These are phyloP conservation scores for Drosophila auraria DNA, from an alignment of 1,140 invertebrate genomes.

Conservation along the genomic window DNA sequence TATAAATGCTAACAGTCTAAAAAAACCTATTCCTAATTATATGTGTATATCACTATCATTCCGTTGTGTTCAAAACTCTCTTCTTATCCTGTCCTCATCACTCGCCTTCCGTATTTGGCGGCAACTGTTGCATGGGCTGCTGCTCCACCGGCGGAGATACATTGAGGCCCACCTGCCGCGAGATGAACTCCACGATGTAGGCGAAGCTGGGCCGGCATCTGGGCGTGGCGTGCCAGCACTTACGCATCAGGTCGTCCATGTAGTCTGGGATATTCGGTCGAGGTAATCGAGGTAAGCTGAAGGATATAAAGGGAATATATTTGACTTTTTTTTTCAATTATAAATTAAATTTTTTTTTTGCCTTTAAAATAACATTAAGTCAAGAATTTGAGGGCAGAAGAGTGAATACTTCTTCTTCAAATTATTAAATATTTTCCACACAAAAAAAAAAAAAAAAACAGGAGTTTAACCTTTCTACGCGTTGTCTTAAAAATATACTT, in stretches of 20 bases:
- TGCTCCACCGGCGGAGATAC: conserved; percentile 4
- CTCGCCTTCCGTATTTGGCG: conserved; percentile 24
- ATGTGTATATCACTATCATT: conserved; percentile 11
- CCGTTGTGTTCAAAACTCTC: conserved; percentile 19
- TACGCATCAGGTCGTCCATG: conserved; percentile 91
- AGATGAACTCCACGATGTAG: conserved; percentile 18
- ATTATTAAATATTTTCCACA: too few species aligned
- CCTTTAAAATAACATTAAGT: too few species aligned
- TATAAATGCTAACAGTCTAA: conserved; percentile 64
- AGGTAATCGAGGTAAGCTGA: conserved; percentile 89
- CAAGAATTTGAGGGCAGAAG: too few species aligned
- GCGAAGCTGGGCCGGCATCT: conserved; percentile 90
- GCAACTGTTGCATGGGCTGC: conserved; percentile 11
- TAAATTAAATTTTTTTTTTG: too few species aligned
- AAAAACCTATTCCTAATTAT: conserved; percentile 21
- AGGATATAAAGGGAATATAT: conserved; percentile 49
- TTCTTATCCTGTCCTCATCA: conserved; percentile 6
- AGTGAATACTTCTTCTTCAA: too few species aligned
- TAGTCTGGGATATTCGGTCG: conserved; percentile 91
- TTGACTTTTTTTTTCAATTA: too few species aligned
- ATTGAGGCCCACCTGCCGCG: conserved; percentile 11
- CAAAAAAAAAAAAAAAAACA: too few species aligned
- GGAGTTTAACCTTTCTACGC: too few species aligned
- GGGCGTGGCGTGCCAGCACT: conserved; percentile 91
- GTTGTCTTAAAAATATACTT: too few species aligned